Base-by-base conservation (phyloP, 2,888 invertebrate species). In the Ashinkailepas kermadecensis region DNA sequence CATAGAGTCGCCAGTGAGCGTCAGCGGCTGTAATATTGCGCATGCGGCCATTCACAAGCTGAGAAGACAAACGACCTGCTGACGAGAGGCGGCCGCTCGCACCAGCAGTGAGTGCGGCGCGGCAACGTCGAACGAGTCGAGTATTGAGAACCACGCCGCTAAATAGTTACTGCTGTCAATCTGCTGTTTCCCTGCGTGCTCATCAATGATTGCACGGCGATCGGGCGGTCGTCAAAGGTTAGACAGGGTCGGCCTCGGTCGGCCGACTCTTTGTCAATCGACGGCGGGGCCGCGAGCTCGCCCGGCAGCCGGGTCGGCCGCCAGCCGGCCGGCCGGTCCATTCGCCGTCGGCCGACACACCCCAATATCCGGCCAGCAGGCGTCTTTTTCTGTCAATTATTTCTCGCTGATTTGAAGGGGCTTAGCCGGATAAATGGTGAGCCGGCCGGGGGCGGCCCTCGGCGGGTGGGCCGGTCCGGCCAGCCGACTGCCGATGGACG, bases 321-420 rank as follows among this genome's bases (percentile, higher is more conserved):
- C 59, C 59, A 7, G 59, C 59, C 15, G 12, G 59, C 59, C 59
- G 59, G 59, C 15, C 59, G 12, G 15, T 59, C 59, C 59, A 59
- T 59, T 15, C 12, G 59, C 59, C 39, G 23, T 6, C n/a, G 65
- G 74, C 56, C 74, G 74, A 21, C 56, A 56, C 74, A 74, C 54
- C 18, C 74, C 74, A 74, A 74, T 74, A 74, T 74, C 74, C 74
- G 74, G 74, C 54, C 56, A 21, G 12, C 10, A 1, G 54, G 21
- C 21, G 74, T 9, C 74, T 74, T 74, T 74, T 74, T 74, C 74
- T 74, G 74, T 74, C 74, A 74, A 74, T 74, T 74, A 74, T 74
- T 74, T 74, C 74, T 74, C 74, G 74, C 74, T 74, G 74, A 74
- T 74, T 74, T 74, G 74, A 74, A 74, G 56, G 74, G 74, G 21